These are phyloP conservation scores for Leptestheria dahalacensis DNA, from an alignment of 1,140 invertebrate genomes.

Conservation along the genomic window DNA sequence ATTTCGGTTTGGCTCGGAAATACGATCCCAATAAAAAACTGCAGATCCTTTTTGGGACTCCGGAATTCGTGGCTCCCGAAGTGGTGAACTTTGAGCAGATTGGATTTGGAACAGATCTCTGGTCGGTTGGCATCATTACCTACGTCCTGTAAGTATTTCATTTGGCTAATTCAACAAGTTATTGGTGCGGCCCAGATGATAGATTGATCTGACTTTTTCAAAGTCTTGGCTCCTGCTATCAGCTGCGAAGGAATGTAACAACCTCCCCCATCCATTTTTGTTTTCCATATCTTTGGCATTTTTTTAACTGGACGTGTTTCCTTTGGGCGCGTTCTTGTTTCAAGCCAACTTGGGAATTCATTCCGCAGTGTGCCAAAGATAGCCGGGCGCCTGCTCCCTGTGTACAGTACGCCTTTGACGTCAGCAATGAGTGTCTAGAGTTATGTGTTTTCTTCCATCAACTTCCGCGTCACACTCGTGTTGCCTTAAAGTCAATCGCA, in stretches of 20 bases:
- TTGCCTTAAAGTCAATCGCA: too few relatives aligned
- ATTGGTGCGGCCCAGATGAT: not conserved
- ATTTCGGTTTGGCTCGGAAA: slow-evolving; percentile 85
- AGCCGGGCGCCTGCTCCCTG: not conserved
- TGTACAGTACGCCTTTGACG: too few relatives aligned
- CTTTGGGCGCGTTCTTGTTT: not conserved
- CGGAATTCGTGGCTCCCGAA: slow-evolving; percentile 96
- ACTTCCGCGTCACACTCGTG: not conserved
- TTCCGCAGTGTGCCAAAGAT: not conserved
- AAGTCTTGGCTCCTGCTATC: too few relatives aligned
- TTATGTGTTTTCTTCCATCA: not conserved
- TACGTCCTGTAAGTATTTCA: slow-evolving; percentile 96
- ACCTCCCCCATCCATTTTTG: too few relatives aligned
- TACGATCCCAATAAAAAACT: slow-evolving; percentile 84
- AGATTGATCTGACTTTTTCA: too few relatives aligned
- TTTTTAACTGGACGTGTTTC: not conserved
- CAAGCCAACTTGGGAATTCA: not conserved
- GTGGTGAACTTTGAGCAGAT: slow-evolving; percentile 97
- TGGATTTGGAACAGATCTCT: slow-evolving; percentile 89
- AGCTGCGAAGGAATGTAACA: too few relatives aligned
- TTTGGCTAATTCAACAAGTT: too few relatives aligned
- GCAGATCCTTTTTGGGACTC: slow-evolving; percentile 88
- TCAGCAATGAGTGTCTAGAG: not conserved
- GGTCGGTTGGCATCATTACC: slow-evolving; percentile 93
- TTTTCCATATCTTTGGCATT: not conserved